Percentiles rank a stretch among this genome's conserved stretches.
Conservation (phyloP, 2,797 vertebrate genomes). For the Chloroceryle amazona region DNA sequence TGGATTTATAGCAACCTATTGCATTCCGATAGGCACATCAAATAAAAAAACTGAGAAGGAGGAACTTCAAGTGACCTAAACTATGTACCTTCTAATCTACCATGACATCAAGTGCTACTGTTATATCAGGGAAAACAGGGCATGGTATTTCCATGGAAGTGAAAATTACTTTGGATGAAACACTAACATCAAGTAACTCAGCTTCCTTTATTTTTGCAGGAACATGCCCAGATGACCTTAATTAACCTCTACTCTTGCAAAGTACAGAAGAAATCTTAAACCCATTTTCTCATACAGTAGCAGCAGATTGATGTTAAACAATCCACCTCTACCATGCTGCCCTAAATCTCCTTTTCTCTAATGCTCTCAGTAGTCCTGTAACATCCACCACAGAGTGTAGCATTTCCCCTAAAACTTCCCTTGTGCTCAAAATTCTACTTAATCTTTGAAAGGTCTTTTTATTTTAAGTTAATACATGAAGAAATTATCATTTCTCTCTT, state of each 20-base stretch:
- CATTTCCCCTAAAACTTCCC: not conserved
- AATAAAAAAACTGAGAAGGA: not conserved
- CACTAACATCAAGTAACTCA: not conserved
- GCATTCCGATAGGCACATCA: not conserved
- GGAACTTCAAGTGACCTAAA: not conserved
- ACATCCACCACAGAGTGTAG: not conserved
- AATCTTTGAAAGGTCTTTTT: slow-evolving; percentile 14
- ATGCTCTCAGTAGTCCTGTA: slow-evolving; percentile 57
- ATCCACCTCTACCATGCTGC: slow-evolving; percentile 16
- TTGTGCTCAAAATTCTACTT: slow-evolving; percentile 7
- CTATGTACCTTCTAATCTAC: not conserved
- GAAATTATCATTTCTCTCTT: not conserved
- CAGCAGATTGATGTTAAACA: slow-evolving; percentile 18
- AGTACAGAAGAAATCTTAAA: slow-evolving; percentile 61
- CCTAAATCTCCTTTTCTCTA: slow-evolving; percentile 66
- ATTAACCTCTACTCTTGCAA: slow-evolving; percentile 39
- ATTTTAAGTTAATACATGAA: not conserved
- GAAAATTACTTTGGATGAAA: not conserved
- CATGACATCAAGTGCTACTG: not conserved
- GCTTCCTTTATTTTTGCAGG: not conserved
- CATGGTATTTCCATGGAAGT: not conserved
- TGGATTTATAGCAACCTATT: not conserved
- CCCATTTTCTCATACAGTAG: slow-evolving; percentile 59
- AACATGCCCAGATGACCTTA: slow-evolving; percentile 33
- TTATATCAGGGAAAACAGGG: not conserved